Evolutionary conservation across 30 jellyfish, hydroid and myxozoan genomes (phyloP), one percentile per base, ranked within the genome.

Genomic region (Morbakka virulenta): DNA sequence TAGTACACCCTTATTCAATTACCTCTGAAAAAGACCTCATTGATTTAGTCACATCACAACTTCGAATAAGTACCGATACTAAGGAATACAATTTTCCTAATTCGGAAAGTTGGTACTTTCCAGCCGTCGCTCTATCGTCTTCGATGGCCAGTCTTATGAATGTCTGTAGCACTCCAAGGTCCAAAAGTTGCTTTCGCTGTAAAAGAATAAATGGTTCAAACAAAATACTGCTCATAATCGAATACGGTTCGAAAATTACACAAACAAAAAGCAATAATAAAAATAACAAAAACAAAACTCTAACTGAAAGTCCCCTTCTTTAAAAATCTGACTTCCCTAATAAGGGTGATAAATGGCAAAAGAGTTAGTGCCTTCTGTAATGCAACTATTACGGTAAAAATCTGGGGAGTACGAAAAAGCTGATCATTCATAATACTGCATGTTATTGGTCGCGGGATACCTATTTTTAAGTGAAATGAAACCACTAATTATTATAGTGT

Each of bases 151-250:
- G 77, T 28, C 98, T 94, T 3, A 91, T 80, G 83, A 91, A 91
- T 14, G 95, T 91, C 76, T 78, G 93, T 28, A 91, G 76, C 30
- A 91, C 98, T 12, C 95, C 95, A 12, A 91, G 92, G 53, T 85
- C 98, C 51, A 91, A 74, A 47, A 91, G 88, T 67, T 91, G 98
- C 41, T 85, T 91, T 24, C 98, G 92, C 98, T 91, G 77, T 35
- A 65, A 72, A n/a, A n/a, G n/a, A n/a, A n/a, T n/a, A 21, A 31
- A 32, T 34, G 28, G 9, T 31, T 32, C 33, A 69, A 69, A 31
- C n/a, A n/a, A n/a, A n/a, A n/a, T n/a, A n/a, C 12, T 47, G n/a
- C n/a, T n/a, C n/a, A n/a, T n/a, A n/a, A n/a, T n/a, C n/a, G n/a
- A n/a, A n/a, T 13, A 61, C 21, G 17, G 72, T 41, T 23, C 25